Evolutionary conservation across 2,888 invertebrate genomes (phyloP).

Genomic region (Apoda limacodes): DNA sequence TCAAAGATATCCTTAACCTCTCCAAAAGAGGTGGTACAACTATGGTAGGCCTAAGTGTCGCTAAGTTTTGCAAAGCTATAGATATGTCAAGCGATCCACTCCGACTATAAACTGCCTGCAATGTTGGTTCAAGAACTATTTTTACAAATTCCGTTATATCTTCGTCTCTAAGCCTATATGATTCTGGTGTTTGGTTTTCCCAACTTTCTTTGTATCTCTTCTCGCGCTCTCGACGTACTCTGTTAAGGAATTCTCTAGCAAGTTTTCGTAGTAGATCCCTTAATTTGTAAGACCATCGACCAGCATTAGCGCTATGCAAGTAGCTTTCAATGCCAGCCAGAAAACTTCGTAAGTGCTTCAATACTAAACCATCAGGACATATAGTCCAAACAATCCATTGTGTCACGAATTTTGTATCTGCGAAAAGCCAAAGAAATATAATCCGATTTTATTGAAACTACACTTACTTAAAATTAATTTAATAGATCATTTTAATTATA

Average conservation of each 20-base stretch:
- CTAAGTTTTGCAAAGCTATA: conserved; percentile 79
- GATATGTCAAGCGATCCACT: conserved; percentile 73
- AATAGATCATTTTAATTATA: too few relatives aligned
- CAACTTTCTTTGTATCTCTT: conserved; percentile 71
- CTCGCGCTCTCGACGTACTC: conserved; percentile 75
- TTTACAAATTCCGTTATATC: conserved; percentile 87
- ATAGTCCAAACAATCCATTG: conserved; percentile 73
- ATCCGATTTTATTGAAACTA: not conserved
- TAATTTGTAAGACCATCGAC: conserved; percentile 80
- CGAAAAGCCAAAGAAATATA: conserved; percentile 9
- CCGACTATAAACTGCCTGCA: conserved; percentile 84
- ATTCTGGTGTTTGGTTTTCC: conserved; percentile 76
- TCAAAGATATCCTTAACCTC: conserved; percentile 81
- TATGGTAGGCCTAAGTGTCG: conserved; percentile 82
- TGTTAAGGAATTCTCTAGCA: conserved; percentile 73
- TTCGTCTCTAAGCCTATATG: conserved; percentile 78
- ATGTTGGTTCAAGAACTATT: conserved; percentile 77
- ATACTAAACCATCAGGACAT: conserved; percentile 75
- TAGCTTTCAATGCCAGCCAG: conserved; percentile 88
- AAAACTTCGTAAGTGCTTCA: conserved; percentile 82
- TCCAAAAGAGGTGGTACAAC: conserved; percentile 88
- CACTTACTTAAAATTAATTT: conserved; percentile 39
- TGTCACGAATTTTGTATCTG: conserved; percentile 60
- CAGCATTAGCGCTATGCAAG: conserved; percentile 89
- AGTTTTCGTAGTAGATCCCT: conserved; percentile 77